Evolutionary conservation across 1,140 invertebrate species (phyloP).

Genomic region (Drosophila ironensis): DNA sequence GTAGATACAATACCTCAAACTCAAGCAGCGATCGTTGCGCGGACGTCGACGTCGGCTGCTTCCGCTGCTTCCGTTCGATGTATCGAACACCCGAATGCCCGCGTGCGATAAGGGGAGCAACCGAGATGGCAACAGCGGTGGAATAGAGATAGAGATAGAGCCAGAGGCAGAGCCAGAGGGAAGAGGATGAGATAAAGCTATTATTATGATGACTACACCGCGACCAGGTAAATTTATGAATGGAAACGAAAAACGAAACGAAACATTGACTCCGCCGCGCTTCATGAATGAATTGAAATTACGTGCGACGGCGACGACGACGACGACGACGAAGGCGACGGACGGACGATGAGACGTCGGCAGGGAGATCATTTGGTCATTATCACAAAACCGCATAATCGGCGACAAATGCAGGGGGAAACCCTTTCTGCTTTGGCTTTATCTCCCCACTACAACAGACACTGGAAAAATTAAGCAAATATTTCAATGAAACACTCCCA

Average conservation of each 20-base stretch:
- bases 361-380: conserved; percentile 74
- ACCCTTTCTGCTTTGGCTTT: conserved; percentile 22
- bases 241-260: conserved; percentile 49
- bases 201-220: conserved; percentile 73
- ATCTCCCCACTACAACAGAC: not conserved
- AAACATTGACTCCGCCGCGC: conserved; percentile 21
- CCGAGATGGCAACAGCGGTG: too few relatives aligned
- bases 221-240: conserved; percentile 80
- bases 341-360: conserved; percentile 10
- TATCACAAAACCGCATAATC: conserved; percentile 81
- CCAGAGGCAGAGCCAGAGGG: not conserved
- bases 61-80: conserved; percentile 80
- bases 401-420: conserved; percentile 62
- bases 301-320: conserved; percentile 58
- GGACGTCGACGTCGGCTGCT: conserved; percentile 54
- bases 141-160: conserved; percentile 3
- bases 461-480: conserved; percentile 17
- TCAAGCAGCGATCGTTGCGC: conserved; percentile 24
- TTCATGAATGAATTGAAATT: conserved; percentile 80
- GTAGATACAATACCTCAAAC: conserved; percentile 22
- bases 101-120: conserved; percentile 19
- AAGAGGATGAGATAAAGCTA: conserved; percentile 61
- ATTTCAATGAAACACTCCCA: not conserved
- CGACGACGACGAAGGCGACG: conserved; percentile 1
- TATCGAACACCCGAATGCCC: conserved; percentile 44